phyloP scores from a whole-genome alignment of 2,797 vertebrate genomes.

The Anniella stebbinsi region DNA sequence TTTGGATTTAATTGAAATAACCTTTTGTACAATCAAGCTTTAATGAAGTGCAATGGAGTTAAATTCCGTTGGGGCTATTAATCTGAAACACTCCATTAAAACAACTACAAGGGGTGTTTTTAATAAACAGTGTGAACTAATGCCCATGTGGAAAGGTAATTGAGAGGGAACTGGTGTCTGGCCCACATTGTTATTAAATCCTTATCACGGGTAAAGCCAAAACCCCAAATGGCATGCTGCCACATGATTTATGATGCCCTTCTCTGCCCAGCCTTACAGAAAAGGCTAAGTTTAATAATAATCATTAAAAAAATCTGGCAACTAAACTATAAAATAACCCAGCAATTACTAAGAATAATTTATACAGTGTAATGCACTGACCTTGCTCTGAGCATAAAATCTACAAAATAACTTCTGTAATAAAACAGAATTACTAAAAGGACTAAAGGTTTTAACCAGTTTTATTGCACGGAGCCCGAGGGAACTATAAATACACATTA shows the following conservation, averaged over 20 bases:
- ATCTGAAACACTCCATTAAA: conserved; percentile 87
- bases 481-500: conserved; percentile 79
- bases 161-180: conserved; percentile 81
- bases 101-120: conserved; percentile 86
- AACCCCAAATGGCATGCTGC: conserved; percentile 79
- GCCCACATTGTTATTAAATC: conserved; percentile 84
- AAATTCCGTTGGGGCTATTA: conserved; percentile 83
- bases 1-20: conserved; percentile 87
- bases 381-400: conserved; percentile 84
- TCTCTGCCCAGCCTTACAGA: conserved; percentile 77
- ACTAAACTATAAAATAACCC: conserved; percentile 84
- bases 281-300: conserved; percentile 83
- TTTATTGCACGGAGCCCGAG: conserved; percentile 77
- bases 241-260: conserved; percentile 82
- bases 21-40: conserved; percentile 85
- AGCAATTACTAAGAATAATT: conserved; percentile 88
- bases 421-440: conserved; percentile 84
- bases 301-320: conserved; percentile 77
- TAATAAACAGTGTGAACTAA: conserved; percentile 88
- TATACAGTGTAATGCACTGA: conserved; percentile 84
- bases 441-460: conserved; percentile 82
- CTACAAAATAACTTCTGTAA: conserved; percentile 84
- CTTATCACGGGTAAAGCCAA: conserved; percentile 83
- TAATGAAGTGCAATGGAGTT: conserved; percentile 89
- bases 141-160: conserved; percentile 87